Evolutionary conservation across 2,113 vertebrate genomes (phyloP), one percentile per base, ranked within the genome.

Genomic region (Elachura formosa): DNA sequence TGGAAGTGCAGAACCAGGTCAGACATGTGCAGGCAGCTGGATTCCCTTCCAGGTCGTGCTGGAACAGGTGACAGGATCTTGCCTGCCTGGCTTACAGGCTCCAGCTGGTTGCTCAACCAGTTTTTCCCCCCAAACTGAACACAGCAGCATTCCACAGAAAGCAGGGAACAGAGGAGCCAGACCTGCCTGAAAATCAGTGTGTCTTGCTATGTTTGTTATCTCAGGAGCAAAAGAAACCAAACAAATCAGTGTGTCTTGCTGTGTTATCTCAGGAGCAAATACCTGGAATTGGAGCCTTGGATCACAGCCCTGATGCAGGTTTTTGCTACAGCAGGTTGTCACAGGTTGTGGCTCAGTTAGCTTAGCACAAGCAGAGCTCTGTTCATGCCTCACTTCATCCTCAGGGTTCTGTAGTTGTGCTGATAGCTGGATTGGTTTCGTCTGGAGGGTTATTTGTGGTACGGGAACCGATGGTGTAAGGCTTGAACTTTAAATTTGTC

Each of bases 121-220:
- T 95, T 95, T 96, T 96, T 86, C 82, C 59, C 93, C 90, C 76
- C 68, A 84, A 68, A 90, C 84, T 63, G 69, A 94, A 28, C 92
- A 38, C 61, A 61, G 1, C 87, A 92, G 64, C 91, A 93, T 96
- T 96, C 90, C 90, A 68, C 43, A 56, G 87, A 68, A 81, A 83
- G 67, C 85, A 62, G 46, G 6, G 71, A 85, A 3, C 22, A 34
- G 77, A 71, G 88, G 64, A 96, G 59, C 64, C 59, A 51, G 78
- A 36, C 28, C 48, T 38, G 46, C 62, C 66, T 83, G 55, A 66
- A 55, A 84, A 87, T 38, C 76, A 16, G 29, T 36, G 51, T 28
- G 43, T 14, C 4, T 5, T 63, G 46, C 64, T 43, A 0, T 52
- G 71, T 78, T 81, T 69, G 74, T 49, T 87, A 23, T 49, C 40